Evolutionary conservation across 2,797 vertebrate species (phyloP).

Genomic region (Manis pentadactyla): DNA sequence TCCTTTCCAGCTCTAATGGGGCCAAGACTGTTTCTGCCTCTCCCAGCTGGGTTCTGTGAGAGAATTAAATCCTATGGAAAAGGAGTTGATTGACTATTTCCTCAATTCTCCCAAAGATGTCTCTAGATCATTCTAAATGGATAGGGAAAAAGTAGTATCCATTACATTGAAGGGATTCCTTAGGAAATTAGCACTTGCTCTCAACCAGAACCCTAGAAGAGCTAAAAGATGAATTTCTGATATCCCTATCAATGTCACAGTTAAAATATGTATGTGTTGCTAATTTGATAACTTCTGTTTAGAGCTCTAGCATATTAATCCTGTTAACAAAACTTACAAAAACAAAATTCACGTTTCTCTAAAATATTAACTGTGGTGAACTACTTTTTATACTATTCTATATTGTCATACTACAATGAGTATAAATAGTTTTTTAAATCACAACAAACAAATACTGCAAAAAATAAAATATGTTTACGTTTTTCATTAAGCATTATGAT

Average conservation of each 20-base stretch:
- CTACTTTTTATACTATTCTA: neutral
- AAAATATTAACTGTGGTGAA: constrained; percentile 5
- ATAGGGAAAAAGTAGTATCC: neutral
- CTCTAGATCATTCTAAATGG: neutral
- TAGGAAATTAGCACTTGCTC: neutral
- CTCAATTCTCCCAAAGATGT: neutral
- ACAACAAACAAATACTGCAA: neutral
- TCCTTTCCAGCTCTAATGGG: neutral
- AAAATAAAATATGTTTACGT: constrained; percentile 3
- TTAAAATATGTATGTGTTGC: neutral
- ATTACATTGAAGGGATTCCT: neutral
- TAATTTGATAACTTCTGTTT: neutral
- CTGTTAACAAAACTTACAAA: neutral
- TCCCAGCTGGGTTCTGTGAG: neutral
- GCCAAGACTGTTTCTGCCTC: neutral
- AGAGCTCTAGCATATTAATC: neutral
- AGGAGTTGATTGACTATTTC: neutral
- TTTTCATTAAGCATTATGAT: neutral
- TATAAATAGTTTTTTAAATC: neutral
- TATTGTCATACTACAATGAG: constrained; percentile 8
- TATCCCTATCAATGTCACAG: neutral
- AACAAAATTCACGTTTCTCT: constrained; percentile 38
- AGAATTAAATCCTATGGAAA: neutral
- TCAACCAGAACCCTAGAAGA: neutral
- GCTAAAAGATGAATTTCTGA: neutral